These are phyloP conservation scores for Pogonophryne albipinna DNA, from an alignment of 2,797 vertebrate species.

Conservation along the genomic window DNA sequence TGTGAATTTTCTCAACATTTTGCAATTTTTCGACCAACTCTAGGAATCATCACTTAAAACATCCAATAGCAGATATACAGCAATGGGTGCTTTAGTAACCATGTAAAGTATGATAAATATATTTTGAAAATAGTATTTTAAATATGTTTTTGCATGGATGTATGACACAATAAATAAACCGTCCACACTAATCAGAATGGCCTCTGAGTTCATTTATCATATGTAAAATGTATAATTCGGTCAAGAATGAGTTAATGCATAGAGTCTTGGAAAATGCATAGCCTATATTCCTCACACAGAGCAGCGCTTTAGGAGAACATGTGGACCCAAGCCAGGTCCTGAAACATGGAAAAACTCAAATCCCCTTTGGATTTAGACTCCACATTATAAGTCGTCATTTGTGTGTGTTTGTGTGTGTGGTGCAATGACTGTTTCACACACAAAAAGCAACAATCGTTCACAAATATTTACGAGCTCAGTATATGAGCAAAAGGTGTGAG, in stretches of 20 bases:
- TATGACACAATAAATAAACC: neutral
- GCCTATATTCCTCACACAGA: slow-evolving; percentile 31
- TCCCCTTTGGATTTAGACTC: slow-evolving; percentile 29
- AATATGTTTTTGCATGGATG: neutral
- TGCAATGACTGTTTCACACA: too few species aligned
- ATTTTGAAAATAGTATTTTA: neutral
- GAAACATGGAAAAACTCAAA: slow-evolving; percentile 43
- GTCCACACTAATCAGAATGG: neutral
- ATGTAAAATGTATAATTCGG: neutral
- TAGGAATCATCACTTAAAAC: neutral
- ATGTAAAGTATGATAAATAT: neutral
- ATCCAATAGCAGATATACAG: neutral
- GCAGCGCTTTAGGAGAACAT: slow-evolving; percentile 29
- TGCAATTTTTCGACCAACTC: neutral
- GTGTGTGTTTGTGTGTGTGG: neutral
- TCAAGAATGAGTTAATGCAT: slow-evolving; percentile 18
- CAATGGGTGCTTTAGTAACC: neutral
- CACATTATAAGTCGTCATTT: slow-evolving; percentile 10
- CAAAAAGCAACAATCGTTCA: slow-evolving; percentile 6
- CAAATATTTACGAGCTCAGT: too few species aligned
- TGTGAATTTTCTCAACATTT: neutral
- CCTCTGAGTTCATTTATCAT: neutral
- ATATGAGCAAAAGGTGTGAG: slow-evolving; percentile 7
- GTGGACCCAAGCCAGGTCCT: slow-evolving; percentile 18
- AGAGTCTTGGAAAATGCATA: slow-evolving; percentile 10